These are phyloP conservation scores for Eunapius fragilis DNA, from an alignment of 37 sponge, comb jelly and placozoan genomes.

Conservation along the genomic window DNA sequence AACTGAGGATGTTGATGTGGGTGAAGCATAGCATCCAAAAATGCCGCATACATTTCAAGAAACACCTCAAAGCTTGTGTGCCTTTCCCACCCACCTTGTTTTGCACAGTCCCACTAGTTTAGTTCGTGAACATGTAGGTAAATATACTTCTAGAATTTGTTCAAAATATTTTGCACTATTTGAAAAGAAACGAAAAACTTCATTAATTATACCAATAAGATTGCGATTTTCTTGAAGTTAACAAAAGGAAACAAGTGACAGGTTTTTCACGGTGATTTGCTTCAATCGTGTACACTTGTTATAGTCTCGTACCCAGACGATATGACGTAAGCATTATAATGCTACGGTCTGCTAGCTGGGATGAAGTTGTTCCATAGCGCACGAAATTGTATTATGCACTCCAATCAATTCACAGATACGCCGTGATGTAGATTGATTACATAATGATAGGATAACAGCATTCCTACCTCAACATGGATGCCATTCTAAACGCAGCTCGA, in stretches of 20 bases:
- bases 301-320: no score
- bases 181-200: constrained; percentile 27
- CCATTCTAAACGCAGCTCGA: no score
- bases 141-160: not conserved
- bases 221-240: constrained; percentile 36
- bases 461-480: no score
- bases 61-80: constrained; percentile 58
- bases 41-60: constrained; percentile 35
- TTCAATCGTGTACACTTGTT: no score
- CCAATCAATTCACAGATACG: no score
- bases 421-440: no score
- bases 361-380: no score
- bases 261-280: no score
- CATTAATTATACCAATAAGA: constrained; percentile 43
- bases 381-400: no score
- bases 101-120: constrained; percentile 57
- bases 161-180: constrained; percentile 58
- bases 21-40: constrained; percentile 39
- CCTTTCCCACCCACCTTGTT: constrained; percentile 56
- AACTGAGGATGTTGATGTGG: constrained; percentile 26
- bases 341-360: no score
- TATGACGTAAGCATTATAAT: no score
- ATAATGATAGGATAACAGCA: no score
- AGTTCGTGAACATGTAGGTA: constrained; percentile 34
- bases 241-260: constrained; percentile 44